phyloP scores from a whole-genome alignment of 2,113 vertebrate genomes.

The Entelurus aequoreus region DNA sequence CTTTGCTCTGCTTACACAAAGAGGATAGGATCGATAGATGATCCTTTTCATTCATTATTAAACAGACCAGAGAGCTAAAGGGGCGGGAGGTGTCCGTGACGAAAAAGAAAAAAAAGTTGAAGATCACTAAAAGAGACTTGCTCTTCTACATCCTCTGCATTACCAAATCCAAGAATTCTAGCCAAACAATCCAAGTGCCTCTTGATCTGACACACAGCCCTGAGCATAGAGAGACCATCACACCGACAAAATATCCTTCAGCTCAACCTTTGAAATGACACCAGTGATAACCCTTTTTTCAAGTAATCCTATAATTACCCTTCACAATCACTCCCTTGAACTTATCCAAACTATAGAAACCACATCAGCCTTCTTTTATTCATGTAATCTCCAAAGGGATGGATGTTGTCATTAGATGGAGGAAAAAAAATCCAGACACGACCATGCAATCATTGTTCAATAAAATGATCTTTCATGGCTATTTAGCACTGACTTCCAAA shows the following conservation, averaged over 20 bases:
- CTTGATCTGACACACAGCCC: conserved; percentile 24
- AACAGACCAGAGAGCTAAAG: conserved; percentile 57
- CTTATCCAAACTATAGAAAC: conserved; percentile 37
- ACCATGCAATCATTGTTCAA: conserved; percentile 6
- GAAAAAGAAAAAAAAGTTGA: conserved; percentile 35
- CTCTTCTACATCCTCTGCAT: conserved; percentile 21
- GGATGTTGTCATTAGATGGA: not conserved
- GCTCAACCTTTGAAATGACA: conserved; percentile 42
- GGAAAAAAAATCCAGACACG: not conserved
- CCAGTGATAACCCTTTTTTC: conserved; percentile 38
- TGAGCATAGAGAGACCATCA: conserved; percentile 33
- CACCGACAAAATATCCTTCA: conserved; percentile 39
- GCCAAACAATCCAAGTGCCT: conserved; percentile 11
- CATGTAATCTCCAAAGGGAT: conserved; percentile 27
- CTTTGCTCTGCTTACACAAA: conserved; percentile 65
- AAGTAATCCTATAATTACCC: conserved; percentile 42
- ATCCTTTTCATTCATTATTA: conserved; percentile 73
- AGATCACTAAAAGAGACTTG: conserved; percentile 35
- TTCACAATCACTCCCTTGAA: conserved; percentile 44
- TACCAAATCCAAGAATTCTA: conserved; percentile 12
- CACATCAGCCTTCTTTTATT: conserved; percentile 25
- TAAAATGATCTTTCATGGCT: conserved; percentile 16
- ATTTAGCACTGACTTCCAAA: not conserved
- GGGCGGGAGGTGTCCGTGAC: conserved; percentile 47
- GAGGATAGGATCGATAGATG: conserved; percentile 69